A percentile compares a stretch with the other conserved stretches of the same genome.
phyloP scores from a whole-genome alignment of 2,113 vertebrate genomes.

The Zootoca vivipara region DNA sequence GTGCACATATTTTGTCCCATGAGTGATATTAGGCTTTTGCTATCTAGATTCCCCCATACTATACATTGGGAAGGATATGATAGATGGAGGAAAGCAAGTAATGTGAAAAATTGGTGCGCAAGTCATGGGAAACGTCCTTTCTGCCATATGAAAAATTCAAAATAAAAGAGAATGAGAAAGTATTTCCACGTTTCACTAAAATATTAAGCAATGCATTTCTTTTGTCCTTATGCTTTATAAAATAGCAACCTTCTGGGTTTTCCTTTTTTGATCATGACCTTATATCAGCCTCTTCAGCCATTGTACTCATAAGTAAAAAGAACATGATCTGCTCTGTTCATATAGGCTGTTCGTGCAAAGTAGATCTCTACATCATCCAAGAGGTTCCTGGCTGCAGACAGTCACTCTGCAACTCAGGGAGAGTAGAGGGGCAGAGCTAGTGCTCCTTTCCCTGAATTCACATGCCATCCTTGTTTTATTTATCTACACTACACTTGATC shows the following conservation, averaged over 20 bases:
- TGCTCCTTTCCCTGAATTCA: too few relatives aligned
- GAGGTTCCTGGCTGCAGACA: too few relatives aligned
- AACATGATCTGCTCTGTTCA: too few relatives aligned
- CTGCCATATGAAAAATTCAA: not conserved
- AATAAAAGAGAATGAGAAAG: not conserved
- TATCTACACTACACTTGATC: too few relatives aligned
- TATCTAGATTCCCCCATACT: not conserved
- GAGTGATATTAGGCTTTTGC: not conserved
- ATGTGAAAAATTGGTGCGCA: not conserved
- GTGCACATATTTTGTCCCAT: not conserved
- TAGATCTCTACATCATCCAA: too few relatives aligned
- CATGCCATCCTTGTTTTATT: too few relatives aligned
- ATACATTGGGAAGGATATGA: not conserved
- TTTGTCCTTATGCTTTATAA: not conserved
- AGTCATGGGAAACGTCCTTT: not conserved
- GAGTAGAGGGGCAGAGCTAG: too few relatives aligned
- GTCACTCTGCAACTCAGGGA: too few relatives aligned
- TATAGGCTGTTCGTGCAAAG: too few relatives aligned
- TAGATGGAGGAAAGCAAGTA: not conserved
- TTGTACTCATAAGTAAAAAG: too few relatives aligned
- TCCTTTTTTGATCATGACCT: too few relatives aligned
- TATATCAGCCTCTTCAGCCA: too few relatives aligned
- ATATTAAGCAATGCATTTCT: not conserved
- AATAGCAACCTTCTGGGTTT: not conserved
- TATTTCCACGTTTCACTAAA: not conserved